Base-by-base conservation (phyloP, 1,140 invertebrate species). In the Danaus plexippus region DNA sequence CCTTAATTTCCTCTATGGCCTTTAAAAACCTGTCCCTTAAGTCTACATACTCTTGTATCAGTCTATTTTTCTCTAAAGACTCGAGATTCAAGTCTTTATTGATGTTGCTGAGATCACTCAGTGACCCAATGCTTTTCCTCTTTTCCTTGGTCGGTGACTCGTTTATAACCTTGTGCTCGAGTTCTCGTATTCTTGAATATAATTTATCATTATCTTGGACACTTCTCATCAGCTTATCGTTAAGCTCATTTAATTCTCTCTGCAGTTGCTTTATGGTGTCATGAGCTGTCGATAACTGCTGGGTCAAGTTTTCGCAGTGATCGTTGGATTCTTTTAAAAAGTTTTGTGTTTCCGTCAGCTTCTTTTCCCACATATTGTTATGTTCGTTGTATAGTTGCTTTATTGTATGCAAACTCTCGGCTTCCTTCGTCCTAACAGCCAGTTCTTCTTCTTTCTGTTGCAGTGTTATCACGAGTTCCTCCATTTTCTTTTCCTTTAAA, bases 21-120 rank as follows among this genome's bases (percentile, higher is more conserved):
- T 93, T 95, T 73, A 95, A 92, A 73, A 96, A 95, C 50, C 94
- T 89, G 41, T 88, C 87, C 47, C 92, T 89, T 52, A 96, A 77
- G 63, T 95, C 93, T 9, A 91, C 88, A 70, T 94, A 95, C 73
- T 95, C 93, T 75, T 95, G 94, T 59, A 94, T 92, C 11, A 95
- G 81, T 62, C 91, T 92, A 63, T 94, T 93, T 66, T 93, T 92
- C 69, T 93, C 92, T 58, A 95, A 83, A 11, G 90, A 87, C 66
- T 92, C 92, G 12, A 95, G 82, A 84, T 95, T 91, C 43, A 93
- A 80, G 64, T 94, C 92, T 61, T 93, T 87, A 73, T 93, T 92
- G 46, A 95, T 90, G 61, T 94, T 94, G 2, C 93, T 94, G 43
- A 95, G 87, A 78, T 95, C 94, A 67, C 92, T 93, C 7, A 95